Evolutionary conservation across 2,888 invertebrate species (phyloP), one percentile per base, ranked within the genome.

Genomic region (Caenorhabditis zanzibari): DNA sequence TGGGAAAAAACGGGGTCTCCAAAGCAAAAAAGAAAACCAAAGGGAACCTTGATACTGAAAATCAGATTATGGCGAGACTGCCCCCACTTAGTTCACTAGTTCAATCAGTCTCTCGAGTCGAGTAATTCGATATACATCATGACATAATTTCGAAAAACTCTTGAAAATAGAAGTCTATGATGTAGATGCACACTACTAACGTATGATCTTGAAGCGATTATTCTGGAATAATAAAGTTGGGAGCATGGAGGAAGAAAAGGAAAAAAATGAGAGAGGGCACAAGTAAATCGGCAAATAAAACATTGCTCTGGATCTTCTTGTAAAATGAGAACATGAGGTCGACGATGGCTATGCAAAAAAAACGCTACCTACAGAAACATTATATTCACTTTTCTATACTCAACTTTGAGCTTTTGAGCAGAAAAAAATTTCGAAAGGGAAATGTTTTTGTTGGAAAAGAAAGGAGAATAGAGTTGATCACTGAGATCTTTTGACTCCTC

Each of bases 121-220:
- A 68, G 68, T 68, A 68, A 68, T 68, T 68, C 68, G 68, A 68
- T 68, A 68, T 68, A 68, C 54, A 49, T 54, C 68, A 68, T 52
- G 68, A 68, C 68, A 68, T 68, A 68, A 49, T 54, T 68, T 68
- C 19, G 35, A 14, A 54, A 63, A 68, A 54, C 68, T 38, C 68
- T 66, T 66, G 66, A 66, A 66, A 66, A 66, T 54, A 54, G 68
- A 38, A 54, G 68, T 47, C 47, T 38, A 54, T 68, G 68, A 38
- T 52, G 66, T 66, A 66, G 32, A 64, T 19, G 47, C 47, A 47
- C 47, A 47, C 47, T 6, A 49, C 28, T 38, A 54, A 54, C 68
- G 54, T 68, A 52, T 68, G 68, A 68, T 68, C 68, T 44, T 32
- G 32, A 52, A 68, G 52, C 68, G 49, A 52, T 54, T 38, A 63